phyloP scores from a whole-genome alignment of 2,888 invertebrate species.

The Prosopocoilus inquinatus region DNA sequence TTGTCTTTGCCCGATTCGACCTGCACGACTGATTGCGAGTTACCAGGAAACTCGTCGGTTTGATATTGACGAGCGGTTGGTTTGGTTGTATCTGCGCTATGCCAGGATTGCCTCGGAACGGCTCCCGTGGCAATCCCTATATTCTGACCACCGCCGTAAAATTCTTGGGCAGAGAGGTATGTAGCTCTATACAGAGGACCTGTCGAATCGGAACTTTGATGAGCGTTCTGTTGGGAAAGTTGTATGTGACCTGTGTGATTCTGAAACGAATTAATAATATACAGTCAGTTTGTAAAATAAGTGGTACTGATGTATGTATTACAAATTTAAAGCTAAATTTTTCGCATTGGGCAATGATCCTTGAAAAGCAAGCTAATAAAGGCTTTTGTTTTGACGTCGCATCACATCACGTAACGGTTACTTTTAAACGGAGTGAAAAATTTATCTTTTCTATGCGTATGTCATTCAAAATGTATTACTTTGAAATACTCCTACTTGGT shows the following conservation, averaged over 20 bases:
- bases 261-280: conserved; percentile 36
- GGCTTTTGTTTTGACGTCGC: too few relatives aligned
- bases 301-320: too few relatives aligned
- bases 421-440: too few relatives aligned
- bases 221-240: conserved; percentile 51
- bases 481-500: too few relatives aligned
- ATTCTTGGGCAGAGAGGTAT: conserved; percentile 56
- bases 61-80: conserved; percentile 38
- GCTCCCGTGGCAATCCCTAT: conserved; percentile 41
- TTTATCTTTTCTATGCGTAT: too few relatives aligned
- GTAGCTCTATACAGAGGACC: conserved; percentile 56
- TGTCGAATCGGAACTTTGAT: conserved; percentile 51
- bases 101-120: conserved; percentile 44
- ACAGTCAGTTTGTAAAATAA: too few relatives aligned
- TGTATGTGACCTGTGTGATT: conserved; percentile 46
- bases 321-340: too few relatives aligned
- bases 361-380: too few relatives aligned
- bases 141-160: conserved; percentile 44
- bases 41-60: conserved; percentile 36
- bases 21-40: conserved; percentile 57
- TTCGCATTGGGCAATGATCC: too few relatives aligned
- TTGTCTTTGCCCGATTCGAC: conserved; percentile 60
- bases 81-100: conserved; percentile 39
- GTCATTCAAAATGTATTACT: too few relatives aligned
- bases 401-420: too few relatives aligned